Evolutionary conservation across 2,888 invertebrate genomes (phyloP), one percentile per base, ranked within the genome.

Genomic region (Geophilus truncorum): DNA sequence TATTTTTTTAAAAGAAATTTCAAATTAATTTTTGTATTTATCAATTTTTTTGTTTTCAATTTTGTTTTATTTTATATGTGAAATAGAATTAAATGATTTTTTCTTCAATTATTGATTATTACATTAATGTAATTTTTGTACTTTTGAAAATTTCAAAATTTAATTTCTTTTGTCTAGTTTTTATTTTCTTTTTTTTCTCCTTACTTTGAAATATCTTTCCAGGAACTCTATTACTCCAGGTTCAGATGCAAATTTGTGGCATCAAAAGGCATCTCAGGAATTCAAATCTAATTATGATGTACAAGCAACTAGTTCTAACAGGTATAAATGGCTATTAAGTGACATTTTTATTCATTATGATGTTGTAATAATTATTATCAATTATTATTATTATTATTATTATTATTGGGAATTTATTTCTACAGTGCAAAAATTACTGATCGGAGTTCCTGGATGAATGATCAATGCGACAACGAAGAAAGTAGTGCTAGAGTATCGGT

Each of bases 361-460:
- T n/a, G n/a, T n/a, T n/a, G n/a, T n/a, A n/a, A n/a, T n/a, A n/a
- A n/a, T n/a, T n/a, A n/a, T n/a, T n/a, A n/a, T n/a, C n/a, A n/a
- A n/a, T n/a, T n/a, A n/a, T n/a, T n/a, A n/a, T n/a, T n/a, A n/a
- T n/a, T n/a, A n/a, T n/a, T n/a, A n/a, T n/a, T n/a, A n/a, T n/a
- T 18, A 75, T 21, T 23, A 23, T 3, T 5, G 6, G 21, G 5
- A 12, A 21, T 30, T 32, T 6, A 23, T 23, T 6, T 21, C 18
- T n/a, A 7, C 23, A 78, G 78, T 40, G 34, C 36, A 78, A 78
- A 78, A 78, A 40, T 25, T 23, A 45, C 32, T 45, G 78, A 78
- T n/a, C 7, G 45, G 21, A 78, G 34, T 28, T 78, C 40, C 2
- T 78, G 78, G 78, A 78, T 23, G 34, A 40, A 78, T 78, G 78